Percentiles rank a stretch among this genome's conserved stretches.
Evolutionary conservation across 2,797 vertebrate species (phyloP).

Genomic region (Carcharodon carcharias): DNA sequence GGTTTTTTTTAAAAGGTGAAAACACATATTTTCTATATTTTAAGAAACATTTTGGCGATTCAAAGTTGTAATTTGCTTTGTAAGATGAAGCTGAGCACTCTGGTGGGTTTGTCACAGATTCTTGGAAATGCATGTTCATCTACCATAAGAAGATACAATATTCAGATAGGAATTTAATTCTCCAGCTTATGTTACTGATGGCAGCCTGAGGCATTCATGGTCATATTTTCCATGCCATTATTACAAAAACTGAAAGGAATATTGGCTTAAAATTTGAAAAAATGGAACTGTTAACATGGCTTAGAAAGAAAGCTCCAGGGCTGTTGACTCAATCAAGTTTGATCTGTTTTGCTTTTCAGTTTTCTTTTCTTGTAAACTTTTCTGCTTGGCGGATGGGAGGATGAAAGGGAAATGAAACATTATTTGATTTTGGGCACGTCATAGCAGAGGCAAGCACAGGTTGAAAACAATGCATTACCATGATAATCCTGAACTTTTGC

Average conservation of each 20-base stretch:
- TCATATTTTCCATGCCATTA: background rate
- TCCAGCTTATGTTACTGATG: background rate
- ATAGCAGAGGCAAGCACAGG: background rate
- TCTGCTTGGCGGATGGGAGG: background rate
- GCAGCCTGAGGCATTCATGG: background rate
- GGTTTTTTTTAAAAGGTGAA: background rate
- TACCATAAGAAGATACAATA: background rate
- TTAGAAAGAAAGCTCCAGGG: background rate
- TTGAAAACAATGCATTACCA: background rate
- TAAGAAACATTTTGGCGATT: background rate
- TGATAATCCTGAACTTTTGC: background rate
- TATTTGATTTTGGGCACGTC: background rate
- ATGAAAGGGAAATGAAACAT: background rate
- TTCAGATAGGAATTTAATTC: constrained; percentile 21
- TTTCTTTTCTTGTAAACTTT: background rate
- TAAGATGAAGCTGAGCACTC: background rate
- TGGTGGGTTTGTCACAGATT: background rate
- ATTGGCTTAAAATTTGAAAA: background rate
- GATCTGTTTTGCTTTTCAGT: background rate
- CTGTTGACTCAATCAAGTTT: background rate
- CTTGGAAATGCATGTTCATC: background rate
- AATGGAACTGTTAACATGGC: background rate
- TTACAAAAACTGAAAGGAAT: background rate
- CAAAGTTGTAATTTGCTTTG: background rate
- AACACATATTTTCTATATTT: background rate